Base-by-base conservation (phyloP, 2,797 vertebrate species). In the Microctenopoma stevenorrisi region DNA sequence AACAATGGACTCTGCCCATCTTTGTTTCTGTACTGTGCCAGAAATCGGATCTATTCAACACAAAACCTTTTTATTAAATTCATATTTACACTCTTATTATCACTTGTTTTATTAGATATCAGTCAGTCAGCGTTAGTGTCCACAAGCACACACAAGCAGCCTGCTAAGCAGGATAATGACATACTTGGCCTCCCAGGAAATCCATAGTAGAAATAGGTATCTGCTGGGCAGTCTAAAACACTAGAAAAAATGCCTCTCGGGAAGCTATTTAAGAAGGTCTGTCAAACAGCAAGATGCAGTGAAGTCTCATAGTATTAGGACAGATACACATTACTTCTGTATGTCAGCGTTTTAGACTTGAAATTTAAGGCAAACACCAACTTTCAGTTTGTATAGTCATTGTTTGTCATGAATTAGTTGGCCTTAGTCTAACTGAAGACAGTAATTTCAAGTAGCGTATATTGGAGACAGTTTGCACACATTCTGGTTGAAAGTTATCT, bases 131-230 rank as follows among this genome's bases (percentile, higher is more conserved):
- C 28, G 22, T 16, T 43, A 35, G 14, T 56, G 37, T 33, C 33
- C 48, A 61, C 8, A 42, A 46, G 22, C 33, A 22, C 2, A 13
- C 25, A 25, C 11, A 61, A 43, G 37, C 9, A 50, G n/a, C 26
- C 40, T 44, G 47, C n/a, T 25, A 12, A 61, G 49, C 37, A 58
- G 35, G 43, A 28, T 10, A 25, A 55, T 26, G 55, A 49, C 28
- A 70, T 33, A 54, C 8, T 62, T n/a, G 26, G 51, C 48, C 30
- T 48, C 49, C 38, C 42, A 8, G 38, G 59, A 74, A 62, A 61
- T 54, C 67, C 60, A 64, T 12, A 38, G 54, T 51, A 58, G 37
- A 13, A 58, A 26, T 26, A 48, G 3, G 49, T 35, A 26, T 46
- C 53, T 47, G 48, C 52, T 40, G 14, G 57, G 7, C 58, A 38